Base-by-base conservation (phyloP, 2,888 invertebrate genomes). In the Anthophora plumipes region DNA sequence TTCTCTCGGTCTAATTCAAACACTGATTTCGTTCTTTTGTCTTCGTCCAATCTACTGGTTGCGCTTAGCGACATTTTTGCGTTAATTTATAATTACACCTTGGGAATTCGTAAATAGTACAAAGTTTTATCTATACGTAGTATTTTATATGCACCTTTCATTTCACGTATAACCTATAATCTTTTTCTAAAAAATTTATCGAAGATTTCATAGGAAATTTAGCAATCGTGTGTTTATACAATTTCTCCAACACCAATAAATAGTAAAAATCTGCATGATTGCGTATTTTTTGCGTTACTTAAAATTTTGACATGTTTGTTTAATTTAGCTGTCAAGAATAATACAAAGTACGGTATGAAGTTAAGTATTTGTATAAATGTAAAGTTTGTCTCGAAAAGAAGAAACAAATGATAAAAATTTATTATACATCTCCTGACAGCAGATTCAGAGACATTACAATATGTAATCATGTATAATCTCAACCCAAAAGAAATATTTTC, bases 1-100 rank as follows among this genome's bases (percentile, higher is more conserved):
- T 68, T 86, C 11, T 73, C 70, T 11, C 77, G 74, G 8, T 79
- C 72, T 4, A 69, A 0, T 22, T 86, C 84, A 7, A 52, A 0
- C 6, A n/a, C 50, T 0, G 75, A n/a, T 2, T 79, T 82, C 0
- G 48, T 50, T 31, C 63, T 20, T 17, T 7, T 50, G 0, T 69
- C 69, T 37, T 52, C 5, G 0, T 75, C 76, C 69, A 72, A 75
- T 17, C 70, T 50, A 17, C 4, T 6, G 25, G 46, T n/a, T 12
- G 17, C 17, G 22, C 8, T 37, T 22, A 3, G 48, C 20, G 6
- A 7, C n/a, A 25, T 14, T n/a, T 8, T 67, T 55, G 43, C 14
- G 25, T 11, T 22, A 39, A 20, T 11, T 39, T 22, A 14, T 17
- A 20, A 20, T n/a, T n/a, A n/a, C n/a, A 5, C 9, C 17, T 54